Conservation (phyloP, 2,113 vertebrate genomes). For the Sylvilagus bachmani region DNA sequence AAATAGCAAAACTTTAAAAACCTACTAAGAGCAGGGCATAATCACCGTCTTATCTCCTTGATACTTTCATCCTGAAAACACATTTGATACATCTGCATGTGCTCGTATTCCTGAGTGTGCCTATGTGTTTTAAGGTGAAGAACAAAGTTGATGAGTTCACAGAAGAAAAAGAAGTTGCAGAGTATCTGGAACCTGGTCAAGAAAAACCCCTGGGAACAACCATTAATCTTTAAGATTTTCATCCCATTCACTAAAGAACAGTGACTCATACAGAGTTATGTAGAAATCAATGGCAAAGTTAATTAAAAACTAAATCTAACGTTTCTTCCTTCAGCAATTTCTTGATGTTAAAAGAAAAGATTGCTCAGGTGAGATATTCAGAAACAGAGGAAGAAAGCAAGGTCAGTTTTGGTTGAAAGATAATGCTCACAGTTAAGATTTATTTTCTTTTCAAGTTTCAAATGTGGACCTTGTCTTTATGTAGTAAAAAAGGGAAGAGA, state of each 20-base stretch:
- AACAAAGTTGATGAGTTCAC: neutral
- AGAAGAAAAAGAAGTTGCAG: neutral
- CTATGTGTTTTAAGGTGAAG: neutral
- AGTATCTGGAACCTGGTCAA: conserved; percentile 13
- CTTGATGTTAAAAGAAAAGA: conserved; percentile 42
- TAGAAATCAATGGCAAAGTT: conserved; percentile 74
- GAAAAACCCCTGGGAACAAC: conserved; percentile 6
- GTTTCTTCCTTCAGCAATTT: conserved; percentile 57
- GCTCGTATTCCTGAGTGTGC: neutral
- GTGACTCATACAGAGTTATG: conserved; percentile 36
- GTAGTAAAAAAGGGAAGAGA: neutral
- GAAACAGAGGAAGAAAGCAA: neutral
- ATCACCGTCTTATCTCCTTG: neutral
- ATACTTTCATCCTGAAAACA: neutral
- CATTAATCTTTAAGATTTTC: conserved; percentile 43
- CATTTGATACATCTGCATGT: neutral
- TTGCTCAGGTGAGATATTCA: conserved; percentile 16
- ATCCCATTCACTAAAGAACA: conserved; percentile 6
- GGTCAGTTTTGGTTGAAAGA: neutral
- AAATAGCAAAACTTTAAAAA: too few relatives aligned
- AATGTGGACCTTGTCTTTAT: neutral
- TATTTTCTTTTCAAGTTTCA: conserved; percentile 35
- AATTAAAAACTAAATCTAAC: conserved; percentile 69
- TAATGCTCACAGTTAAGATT: conserved; percentile 23
- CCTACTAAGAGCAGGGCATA: neutral